Conservation (phyloP, 2,888 invertebrate species). For the Punctoribates punctum region DNA sequence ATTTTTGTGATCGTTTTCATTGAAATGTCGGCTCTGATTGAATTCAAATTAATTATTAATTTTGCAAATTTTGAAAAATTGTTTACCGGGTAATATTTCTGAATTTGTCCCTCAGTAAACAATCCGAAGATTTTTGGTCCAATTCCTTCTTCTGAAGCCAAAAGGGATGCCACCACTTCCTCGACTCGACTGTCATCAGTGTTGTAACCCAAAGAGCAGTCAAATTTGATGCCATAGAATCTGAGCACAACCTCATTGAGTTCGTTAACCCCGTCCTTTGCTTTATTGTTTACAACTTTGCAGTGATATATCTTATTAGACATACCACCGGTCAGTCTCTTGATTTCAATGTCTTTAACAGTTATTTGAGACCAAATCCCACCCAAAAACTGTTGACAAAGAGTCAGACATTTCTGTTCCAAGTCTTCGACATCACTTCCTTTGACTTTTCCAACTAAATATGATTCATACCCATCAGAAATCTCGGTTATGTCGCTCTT, state of each 20-base stretch:
- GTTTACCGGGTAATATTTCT: slow-evolving; percentile 65
- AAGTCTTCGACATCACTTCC: neutral
- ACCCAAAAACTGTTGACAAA: slow-evolving; percentile 1
- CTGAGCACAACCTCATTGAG: slow-evolving; percentile 22
- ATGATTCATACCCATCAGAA: too few relatives aligned
- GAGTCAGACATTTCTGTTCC: neutral
- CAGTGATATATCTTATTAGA: slow-evolving; percentile 30
- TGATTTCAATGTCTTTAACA: neutral
- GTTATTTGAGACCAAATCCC: neutral
- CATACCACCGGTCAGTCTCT: slow-evolving; percentile 22
- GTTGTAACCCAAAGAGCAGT: neutral
- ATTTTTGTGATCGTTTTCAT: too few relatives aligned
- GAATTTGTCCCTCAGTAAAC: slow-evolving; percentile 90
- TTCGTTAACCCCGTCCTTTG: neutral
- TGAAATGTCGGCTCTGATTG: too few relatives aligned
- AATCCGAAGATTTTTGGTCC: slow-evolving; percentile 92
- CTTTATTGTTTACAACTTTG: neutral
- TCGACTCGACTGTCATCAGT: neutral
- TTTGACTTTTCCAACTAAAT: too few relatives aligned
- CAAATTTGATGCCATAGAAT: slow-evolving; percentile 4
- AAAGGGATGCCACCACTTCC: neutral
- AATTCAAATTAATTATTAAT: neutral
- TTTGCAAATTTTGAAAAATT: neutral
- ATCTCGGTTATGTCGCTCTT: too few relatives aligned
- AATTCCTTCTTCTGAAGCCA: slow-evolving; percentile 54